phyloP scores from a whole-genome alignment of 2,888 invertebrate species.

The Erebia palarica region DNA sequence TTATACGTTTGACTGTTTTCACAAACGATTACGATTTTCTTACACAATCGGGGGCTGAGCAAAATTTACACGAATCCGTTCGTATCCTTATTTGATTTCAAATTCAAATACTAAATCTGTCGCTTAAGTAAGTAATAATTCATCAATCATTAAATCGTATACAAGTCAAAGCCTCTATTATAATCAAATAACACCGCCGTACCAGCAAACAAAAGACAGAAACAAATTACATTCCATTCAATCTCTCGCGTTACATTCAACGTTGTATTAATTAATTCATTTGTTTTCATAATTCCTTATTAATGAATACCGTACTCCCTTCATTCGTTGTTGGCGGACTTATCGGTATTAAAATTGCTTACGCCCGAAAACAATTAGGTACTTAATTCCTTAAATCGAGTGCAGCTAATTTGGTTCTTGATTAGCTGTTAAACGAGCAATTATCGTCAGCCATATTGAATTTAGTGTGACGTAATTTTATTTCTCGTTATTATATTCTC shows the following conservation, averaged over 20 bases:
- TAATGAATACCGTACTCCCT: conserved; percentile 47
- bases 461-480: too few species aligned
- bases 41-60: neutral
- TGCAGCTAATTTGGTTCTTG: conserved; percentile 33
- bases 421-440: conserved; percentile 6
- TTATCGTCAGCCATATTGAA: too few species aligned
- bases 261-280: conserved; percentile 49
- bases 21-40: too few species aligned
- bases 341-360: conserved; percentile 31
- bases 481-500: too few species aligned
- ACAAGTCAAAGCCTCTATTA: neutral
- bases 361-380: conserved; percentile 32
- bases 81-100: too few species aligned
- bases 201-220: conserved; percentile 12
- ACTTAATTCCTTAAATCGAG: conserved; percentile 30
- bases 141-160: conserved; percentile 15
- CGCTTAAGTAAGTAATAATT: neutral
- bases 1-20: too few species aligned
- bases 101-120: neutral
- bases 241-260: conserved; percentile 21
- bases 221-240: conserved; percentile 20
- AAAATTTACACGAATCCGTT: too few species aligned
- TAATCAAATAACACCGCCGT: conserved; percentile 12
- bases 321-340: conserved; percentile 35
- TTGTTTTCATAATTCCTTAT: conserved; percentile 58